phyloP scores from a whole-genome alignment of 2,797 vertebrate species.

The Aratinga solstitialis region DNA sequence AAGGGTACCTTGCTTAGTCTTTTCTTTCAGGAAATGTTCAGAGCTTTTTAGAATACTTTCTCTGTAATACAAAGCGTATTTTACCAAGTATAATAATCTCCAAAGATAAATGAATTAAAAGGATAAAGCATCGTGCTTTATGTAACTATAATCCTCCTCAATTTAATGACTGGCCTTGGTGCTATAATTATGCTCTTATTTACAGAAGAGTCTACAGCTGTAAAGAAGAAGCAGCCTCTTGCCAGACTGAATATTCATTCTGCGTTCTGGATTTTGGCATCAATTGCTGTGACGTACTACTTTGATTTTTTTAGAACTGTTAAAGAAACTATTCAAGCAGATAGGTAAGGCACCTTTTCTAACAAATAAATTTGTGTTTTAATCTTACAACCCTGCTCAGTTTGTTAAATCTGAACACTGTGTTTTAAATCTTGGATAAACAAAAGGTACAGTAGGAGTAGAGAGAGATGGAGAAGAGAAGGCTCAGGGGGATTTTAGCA shows the following conservation, averaged over 20 bases:
- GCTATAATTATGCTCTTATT: constrained; percentile 61
- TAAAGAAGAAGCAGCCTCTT: constrained; percentile 83
- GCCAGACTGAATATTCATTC: constrained; percentile 91
- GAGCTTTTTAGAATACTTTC: background rate
- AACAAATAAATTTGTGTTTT: background rate
- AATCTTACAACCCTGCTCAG: background rate
- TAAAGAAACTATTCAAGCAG: constrained; percentile 82
- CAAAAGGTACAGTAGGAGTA: background rate
- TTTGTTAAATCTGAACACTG: background rate
- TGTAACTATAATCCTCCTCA: background rate
- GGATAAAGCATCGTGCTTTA: background rate
- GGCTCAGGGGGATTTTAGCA: background rate
- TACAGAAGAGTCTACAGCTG: constrained; percentile 74
- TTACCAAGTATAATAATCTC: background rate
- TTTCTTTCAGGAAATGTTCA: background rate
- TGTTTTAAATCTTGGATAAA: background rate
- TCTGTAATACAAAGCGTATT: background rate
- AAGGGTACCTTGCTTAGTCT: background rate
- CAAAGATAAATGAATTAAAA: constrained; percentile 25
- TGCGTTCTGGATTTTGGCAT: constrained; percentile 92
- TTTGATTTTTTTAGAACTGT: constrained; percentile 87
- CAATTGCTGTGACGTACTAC: constrained; percentile 89
- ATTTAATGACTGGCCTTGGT: background rate
- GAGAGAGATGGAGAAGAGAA: background rate
- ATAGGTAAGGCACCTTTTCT: constrained; percentile 80